A percentile compares a stretch with the other conserved stretches of the same genome.
These are phyloP conservation scores for Galaxea fascicularis DNA, from an alignment of 92 coral and sea anemone species.

Conservation along the genomic window DNA sequence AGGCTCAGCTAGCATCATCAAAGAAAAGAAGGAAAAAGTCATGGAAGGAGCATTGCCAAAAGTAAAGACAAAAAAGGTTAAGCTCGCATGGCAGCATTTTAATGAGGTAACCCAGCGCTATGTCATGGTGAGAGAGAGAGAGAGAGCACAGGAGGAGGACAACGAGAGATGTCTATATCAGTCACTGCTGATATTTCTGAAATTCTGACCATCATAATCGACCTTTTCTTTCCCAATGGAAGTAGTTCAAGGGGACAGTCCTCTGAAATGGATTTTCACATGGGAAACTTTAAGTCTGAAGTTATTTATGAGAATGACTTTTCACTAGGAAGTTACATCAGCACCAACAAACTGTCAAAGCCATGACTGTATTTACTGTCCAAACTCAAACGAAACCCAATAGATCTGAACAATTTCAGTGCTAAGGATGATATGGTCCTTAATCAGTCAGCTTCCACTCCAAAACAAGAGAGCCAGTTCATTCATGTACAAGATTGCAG, in stretches of 20 bases:
- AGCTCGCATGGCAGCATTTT: slow-evolving; percentile 48
- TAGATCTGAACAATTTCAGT: background rate
- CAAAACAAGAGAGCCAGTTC: background rate
- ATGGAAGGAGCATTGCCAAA: slow-evolving; percentile 33
- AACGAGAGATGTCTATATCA: slow-evolving; percentile 32
- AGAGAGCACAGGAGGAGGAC: no score
- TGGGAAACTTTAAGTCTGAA: slow-evolving; percentile 31
- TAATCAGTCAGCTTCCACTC: slow-evolving; percentile 25
- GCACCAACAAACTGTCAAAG: slow-evolving; percentile 11
- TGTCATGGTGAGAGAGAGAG: slow-evolving; percentile 20
- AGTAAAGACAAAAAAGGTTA: slow-evolving; percentile 40
- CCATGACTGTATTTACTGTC: slow-evolving; percentile 26
- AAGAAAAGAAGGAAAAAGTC: slow-evolving; percentile 29
- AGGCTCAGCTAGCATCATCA: slow-evolving; percentile 21
- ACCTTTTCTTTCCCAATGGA: slow-evolving; percentile 40
- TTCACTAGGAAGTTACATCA: slow-evolving; percentile 29
- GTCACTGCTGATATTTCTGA: background rate
- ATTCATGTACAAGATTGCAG: slow-evolving; percentile 19
- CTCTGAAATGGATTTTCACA: slow-evolving; percentile 42
- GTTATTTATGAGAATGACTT: slow-evolving; percentile 11
- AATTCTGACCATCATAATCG: slow-evolving; percentile 22
- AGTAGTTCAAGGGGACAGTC: slow-evolving; percentile 19
- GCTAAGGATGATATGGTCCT: slow-evolving; percentile 9
- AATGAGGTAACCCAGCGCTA: slow-evolving; percentile 30
- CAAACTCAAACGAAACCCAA: background rate